Conservation (phyloP, 1,140 invertebrate species). For the Euura saliciscinereae region DNA sequence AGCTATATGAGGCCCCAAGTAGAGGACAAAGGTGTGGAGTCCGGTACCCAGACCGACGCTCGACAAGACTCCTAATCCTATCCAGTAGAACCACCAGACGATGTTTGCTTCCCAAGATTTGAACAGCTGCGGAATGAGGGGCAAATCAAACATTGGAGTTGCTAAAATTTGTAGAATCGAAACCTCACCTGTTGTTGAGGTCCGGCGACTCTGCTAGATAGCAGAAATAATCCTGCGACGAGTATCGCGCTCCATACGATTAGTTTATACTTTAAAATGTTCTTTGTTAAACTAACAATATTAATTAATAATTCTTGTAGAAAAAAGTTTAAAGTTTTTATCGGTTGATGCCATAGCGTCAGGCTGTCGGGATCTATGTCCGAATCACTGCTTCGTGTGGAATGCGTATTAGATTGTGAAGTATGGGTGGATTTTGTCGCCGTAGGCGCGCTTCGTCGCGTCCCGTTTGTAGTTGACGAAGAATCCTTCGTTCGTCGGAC, state of each 20-base stretch:
- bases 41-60: constrained; percentile 98
- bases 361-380: constrained; percentile 66
- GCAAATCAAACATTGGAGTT: background rate
- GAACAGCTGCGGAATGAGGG: constrained; percentile 56
- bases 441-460: constrained; percentile 34
- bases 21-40: constrained; percentile 97
- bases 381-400: constrained; percentile 16
- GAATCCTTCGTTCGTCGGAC: constrained; percentile 48
- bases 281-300: constrained; percentile 65
- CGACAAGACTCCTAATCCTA: constrained; percentile 93
- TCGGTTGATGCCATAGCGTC: constrained; percentile 86
- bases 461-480: constrained; percentile 44
- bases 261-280: constrained; percentile 50
- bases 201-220: constrained; percentile 61
- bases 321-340: constrained; percentile 86
- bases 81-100: constrained; percentile 91
- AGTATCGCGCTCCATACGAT: constrained; percentile 52
- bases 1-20: constrained; percentile 91
- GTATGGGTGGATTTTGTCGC: constrained; percentile 17
- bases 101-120: constrained; percentile 62
- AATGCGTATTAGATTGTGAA: constrained; percentile 5
- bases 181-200: constrained; percentile 64
- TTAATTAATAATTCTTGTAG: constrained; percentile 72
- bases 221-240: constrained; percentile 51
- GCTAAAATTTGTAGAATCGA: constrained; percentile 29